Evolutionary conservation across 2,797 vertebrate species (phyloP).

Genomic region (Lagodon rhomboides): DNA sequence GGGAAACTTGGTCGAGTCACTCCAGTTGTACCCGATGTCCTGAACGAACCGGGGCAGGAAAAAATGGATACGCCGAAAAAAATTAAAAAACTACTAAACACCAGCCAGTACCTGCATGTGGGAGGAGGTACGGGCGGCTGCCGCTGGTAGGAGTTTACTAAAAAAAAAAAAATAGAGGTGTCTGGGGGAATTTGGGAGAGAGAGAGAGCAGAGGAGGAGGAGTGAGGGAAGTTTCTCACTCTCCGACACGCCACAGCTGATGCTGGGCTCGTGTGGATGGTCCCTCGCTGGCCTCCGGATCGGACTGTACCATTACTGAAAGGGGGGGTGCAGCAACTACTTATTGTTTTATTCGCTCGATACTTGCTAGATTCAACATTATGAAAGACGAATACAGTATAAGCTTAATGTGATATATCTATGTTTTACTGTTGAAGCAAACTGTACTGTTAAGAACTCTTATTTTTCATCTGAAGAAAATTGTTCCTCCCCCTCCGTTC

Average conservation of each 20-base stretch:
- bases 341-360: neutral
- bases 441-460: accelerated
- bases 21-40: slow-evolving; percentile 60
- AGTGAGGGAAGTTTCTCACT: slow-evolving; percentile 62
- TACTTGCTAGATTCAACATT: accelerated
- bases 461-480: neutral
- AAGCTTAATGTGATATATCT: accelerated
- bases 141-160: neutral
- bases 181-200: slow-evolving; percentile 33
- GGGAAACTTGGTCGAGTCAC: slow-evolving; percentile 70
- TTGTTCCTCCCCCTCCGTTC: neutral
- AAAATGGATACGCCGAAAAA: slow-evolving; percentile 1
- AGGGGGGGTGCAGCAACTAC: neutral
- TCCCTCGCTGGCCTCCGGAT: slow-evolving; percentile 55
- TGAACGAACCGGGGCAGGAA: slow-evolving; percentile 45
- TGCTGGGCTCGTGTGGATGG: slow-evolving; percentile 60
- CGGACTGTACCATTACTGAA: slow-evolving; percentile 77
- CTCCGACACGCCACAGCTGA: slow-evolving; percentile 79
- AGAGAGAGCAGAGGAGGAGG: slow-evolving; percentile 13
- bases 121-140: neutral
- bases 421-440: accelerated
- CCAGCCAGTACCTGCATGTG: slow-evolving; percentile 12
- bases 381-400: accelerated
- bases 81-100: neutral
- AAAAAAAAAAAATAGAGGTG: neutral